Conservation (phyloP, 1,140 invertebrate species). For the Leptinotarsa undecemlineata region DNA sequence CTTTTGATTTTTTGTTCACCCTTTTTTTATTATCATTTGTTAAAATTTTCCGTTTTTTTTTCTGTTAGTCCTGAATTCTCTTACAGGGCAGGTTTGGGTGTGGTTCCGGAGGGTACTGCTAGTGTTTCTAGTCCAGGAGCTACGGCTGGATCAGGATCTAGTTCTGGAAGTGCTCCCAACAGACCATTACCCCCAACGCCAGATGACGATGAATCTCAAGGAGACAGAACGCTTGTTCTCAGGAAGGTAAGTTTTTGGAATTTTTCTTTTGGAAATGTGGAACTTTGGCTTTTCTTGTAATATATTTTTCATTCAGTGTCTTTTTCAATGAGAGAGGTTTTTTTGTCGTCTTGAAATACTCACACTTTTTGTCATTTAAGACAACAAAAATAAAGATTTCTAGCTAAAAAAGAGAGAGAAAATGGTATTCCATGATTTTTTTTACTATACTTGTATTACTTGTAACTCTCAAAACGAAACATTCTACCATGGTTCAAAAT, state of each 20-base stretch:
- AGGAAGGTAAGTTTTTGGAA: conserved; percentile 75
- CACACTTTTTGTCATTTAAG: too few relatives aligned
- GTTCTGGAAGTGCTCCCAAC: conserved; percentile 78
- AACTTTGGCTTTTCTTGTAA: too few relatives aligned
- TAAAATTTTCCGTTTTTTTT: conserved; percentile 48
- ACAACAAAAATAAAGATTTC: too few relatives aligned
- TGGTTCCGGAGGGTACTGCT: conserved; percentile 58
- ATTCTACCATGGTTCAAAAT: too few relatives aligned
- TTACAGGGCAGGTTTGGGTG: conserved; percentile 76
- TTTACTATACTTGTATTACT: too few relatives aligned
- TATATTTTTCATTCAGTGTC: too few relatives aligned
- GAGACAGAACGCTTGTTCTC: conserved; percentile 88
- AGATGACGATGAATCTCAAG: conserved; percentile 78
- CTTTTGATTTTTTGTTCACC: conserved; percentile 16
- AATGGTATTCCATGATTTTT: too few relatives aligned
- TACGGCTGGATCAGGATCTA: conserved; percentile 61
- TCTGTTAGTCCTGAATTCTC: conserved; percentile 79
- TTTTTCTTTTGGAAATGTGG: not conserved
- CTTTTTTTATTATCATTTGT: conserved; percentile 22
- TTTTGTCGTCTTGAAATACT: too few relatives aligned
- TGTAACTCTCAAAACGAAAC: too few relatives aligned
- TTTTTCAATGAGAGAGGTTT: too few relatives aligned
- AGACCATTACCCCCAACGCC: conserved; percentile 92
- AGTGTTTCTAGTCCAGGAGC: conserved; percentile 56
- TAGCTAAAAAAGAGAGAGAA: too few relatives aligned